phyloP scores from a whole-genome alignment of 37 sponge, comb jelly and placozoan genomes.

The Ianthella basta region DNA sequence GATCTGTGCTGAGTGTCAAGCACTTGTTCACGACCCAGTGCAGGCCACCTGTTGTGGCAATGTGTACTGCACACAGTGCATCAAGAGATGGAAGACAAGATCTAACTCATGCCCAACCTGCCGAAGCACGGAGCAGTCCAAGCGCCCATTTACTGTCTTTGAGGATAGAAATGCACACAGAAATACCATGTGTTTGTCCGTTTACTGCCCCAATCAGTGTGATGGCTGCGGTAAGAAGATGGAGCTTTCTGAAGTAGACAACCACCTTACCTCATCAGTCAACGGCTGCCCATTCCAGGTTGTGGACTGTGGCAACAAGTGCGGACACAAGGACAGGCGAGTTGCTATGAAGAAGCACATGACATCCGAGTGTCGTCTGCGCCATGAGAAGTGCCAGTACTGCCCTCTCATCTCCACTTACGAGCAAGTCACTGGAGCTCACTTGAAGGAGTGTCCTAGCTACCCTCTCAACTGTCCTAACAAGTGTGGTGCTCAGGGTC shows the following conservation, averaged over 20 bases:
- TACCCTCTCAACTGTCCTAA: too few relatives aligned
- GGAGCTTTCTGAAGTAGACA: neutral
- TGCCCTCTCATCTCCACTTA: too few relatives aligned
- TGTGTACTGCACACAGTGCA: neutral
- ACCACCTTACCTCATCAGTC: neutral
- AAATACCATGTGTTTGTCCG: neutral
- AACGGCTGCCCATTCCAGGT: neutral
- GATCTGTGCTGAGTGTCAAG: neutral
- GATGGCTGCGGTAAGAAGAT: neutral
- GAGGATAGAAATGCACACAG: neutral
- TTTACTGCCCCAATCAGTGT: neutral
- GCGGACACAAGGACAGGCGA: neutral
- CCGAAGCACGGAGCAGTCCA: neutral
- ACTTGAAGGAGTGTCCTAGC: too few relatives aligned
- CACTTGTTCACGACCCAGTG: neutral
- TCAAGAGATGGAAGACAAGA: neutral
- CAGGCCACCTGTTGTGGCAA: conserved; percentile 2
- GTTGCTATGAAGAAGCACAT: too few relatives aligned
- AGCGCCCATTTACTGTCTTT: neutral
- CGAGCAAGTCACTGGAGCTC: too few relatives aligned
- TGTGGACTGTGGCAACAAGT: neutral
- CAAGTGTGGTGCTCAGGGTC: too few relatives aligned
- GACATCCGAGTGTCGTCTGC: too few relatives aligned
- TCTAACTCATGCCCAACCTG: neutral
- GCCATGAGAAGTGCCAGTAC: too few relatives aligned